Conservation (phyloP, 1,140 invertebrate genomes). For the Papilio dardanus region DNA sequence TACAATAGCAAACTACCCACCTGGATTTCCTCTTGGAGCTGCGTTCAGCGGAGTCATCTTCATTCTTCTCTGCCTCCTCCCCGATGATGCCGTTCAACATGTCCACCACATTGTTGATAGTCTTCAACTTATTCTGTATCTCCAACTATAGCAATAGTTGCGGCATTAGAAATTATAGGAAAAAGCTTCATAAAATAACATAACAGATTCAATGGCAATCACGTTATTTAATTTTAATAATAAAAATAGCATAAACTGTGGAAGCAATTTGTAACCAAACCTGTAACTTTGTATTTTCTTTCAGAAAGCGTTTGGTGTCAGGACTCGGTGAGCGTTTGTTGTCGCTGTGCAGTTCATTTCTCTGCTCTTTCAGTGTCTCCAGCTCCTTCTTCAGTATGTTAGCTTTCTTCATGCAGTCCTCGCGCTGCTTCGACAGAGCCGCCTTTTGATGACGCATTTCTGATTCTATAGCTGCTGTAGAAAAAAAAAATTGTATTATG, state of each 20-base stretch:
- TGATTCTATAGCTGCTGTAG: constrained; percentile 87
- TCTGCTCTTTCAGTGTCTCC: constrained; percentile 89
- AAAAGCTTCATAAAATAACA: constrained; percentile 43
- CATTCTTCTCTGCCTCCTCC: constrained; percentile 81
- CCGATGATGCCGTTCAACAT: constrained; percentile 91
- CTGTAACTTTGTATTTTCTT: constrained; percentile 91
- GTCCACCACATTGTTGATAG: constrained; percentile 92
- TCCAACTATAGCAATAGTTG: constrained; percentile 85
- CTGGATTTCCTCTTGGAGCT: constrained; percentile 72
- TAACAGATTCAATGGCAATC: background rate
- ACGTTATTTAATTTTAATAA: constrained; percentile 38
- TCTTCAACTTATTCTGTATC: constrained; percentile 92
- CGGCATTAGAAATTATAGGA: constrained; percentile 40
- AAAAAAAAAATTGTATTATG: constrained; percentile 43
- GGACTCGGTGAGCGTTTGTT: constrained; percentile 84
- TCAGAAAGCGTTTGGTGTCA: constrained; percentile 87
- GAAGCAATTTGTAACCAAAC: constrained; percentile 75
- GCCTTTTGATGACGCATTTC: constrained; percentile 91
- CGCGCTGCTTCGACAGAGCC: constrained; percentile 88
- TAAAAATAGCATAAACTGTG: too few relatives aligned
- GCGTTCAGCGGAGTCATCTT: constrained; percentile 53
- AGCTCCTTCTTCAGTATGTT: constrained; percentile 88
- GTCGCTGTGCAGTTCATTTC: constrained; percentile 87
- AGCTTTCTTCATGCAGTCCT: constrained; percentile 89
- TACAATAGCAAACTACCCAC: constrained; percentile 51